These are phyloP conservation scores for Eulithis testata DNA, from an alignment of 2,888 invertebrate species.

Conservation along the genomic window DNA sequence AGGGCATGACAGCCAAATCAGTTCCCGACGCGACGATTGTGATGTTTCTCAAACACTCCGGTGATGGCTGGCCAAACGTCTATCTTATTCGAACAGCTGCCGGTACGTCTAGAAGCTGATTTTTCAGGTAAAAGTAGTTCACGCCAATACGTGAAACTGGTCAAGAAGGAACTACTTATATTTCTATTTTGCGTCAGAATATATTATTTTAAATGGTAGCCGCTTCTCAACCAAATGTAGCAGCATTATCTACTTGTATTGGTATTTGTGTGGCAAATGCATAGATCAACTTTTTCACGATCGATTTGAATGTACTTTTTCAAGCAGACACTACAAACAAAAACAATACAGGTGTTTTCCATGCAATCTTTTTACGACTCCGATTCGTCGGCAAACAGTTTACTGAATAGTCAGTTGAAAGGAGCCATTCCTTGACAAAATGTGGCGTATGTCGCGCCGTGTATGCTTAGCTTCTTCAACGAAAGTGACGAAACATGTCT, in stretches of 20 bases:
- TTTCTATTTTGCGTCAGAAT: too few species aligned
- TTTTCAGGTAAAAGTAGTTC: not conserved
- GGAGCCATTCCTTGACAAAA: slow-evolving; percentile 60
- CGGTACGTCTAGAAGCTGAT: too few species aligned
- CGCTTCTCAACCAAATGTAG: too few species aligned
- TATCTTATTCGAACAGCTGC: not conserved
- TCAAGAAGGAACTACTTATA: too few species aligned
- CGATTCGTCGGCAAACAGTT: slow-evolving; percentile 53
- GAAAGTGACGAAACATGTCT: slow-evolving; percentile 79
- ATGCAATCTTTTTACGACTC: slow-evolving; percentile 33
- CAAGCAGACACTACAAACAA: not conserved
- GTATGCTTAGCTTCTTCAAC: slow-evolving; percentile 62
- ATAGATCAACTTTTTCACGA: not conserved
- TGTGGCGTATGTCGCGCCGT: slow-evolving; percentile 49
- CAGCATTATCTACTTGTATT: too few species aligned
- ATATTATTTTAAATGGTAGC: too few species aligned
- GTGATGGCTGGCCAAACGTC: not conserved
- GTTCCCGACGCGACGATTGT: not conserved
- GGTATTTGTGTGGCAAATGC: not conserved
- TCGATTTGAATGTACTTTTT: not conserved
- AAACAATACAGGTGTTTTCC: slow-evolving; percentile 9
- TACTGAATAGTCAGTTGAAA: slow-evolving; percentile 57
- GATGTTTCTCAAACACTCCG: not conserved
- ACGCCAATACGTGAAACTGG: too few species aligned
- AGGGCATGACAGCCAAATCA: slow-evolving; percentile 16